Conservation (phyloP, 2,797 vertebrate genomes). For the Rhinatrema bivittatum region DNA sequence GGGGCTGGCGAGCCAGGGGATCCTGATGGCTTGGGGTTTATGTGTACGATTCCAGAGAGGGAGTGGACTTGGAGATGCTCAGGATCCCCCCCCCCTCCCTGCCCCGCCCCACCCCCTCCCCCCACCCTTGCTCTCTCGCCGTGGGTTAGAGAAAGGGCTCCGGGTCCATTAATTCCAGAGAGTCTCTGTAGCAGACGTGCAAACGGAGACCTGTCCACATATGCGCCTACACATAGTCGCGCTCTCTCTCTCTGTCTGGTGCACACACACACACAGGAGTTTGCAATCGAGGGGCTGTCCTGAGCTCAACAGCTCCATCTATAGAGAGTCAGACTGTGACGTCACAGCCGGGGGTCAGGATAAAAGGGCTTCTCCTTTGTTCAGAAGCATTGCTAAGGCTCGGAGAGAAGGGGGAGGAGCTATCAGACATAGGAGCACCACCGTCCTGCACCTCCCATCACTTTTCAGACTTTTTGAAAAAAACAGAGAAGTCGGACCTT, state of each 20-base stretch:
- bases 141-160: constrained; percentile 1
- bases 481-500: neutral
- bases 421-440: fast-evolving
- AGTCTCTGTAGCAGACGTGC: constrained; percentile 19
- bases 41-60: constrained; percentile 3
- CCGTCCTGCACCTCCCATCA: fast-evolving
- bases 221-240: constrained; percentile 17
- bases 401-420: neutral
- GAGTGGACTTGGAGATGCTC: constrained; percentile 6
- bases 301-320: constrained; percentile 47
- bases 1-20: neutral
- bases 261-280: no score
- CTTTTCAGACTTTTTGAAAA: neutral
- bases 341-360: constrained; percentile 30
- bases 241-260: neutral
- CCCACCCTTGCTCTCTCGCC: neutral
- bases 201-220: constrained; percentile 18
- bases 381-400: neutral
- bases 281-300: constrained; percentile 19
- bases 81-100: neutral
- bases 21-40: neutral
- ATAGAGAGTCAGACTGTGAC: constrained; percentile 39
- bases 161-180: constrained; percentile 10
- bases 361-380: constrained; percentile 41
- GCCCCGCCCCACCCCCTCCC: neutral